Evolutionary conservation across 64 coral and sea anemone species (phyloP), one percentile per base, ranked within the genome.

Genomic region (Catalaphyllia jardinei): DNA sequence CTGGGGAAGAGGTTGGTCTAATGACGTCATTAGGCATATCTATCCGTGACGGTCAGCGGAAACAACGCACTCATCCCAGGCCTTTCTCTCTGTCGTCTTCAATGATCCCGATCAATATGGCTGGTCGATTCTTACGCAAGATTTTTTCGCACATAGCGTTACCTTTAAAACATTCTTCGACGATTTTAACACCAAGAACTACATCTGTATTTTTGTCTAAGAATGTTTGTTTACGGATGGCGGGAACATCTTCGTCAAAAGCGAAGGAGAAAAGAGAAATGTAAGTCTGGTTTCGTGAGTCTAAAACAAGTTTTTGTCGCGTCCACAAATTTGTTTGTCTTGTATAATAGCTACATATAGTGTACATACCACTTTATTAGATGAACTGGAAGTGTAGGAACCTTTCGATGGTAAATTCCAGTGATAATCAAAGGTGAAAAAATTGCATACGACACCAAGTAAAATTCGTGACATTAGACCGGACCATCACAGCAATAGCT

Each of bases 241-340:
- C 81, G 28, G 62, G 81, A 13, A 85, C 60, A 67, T 85, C 81
- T 0, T 49, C 81, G 13, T 85, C 81, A 71, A 85, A 71, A 42
- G 35, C 35, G 62, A 67, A 85, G 33, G 81, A 69, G 63, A 85
- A 85, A 65, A 64, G 38, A 49, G 81, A 85, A 71, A 69, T 64
- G 81, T 85, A 71, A 69, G 81, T 77, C 22, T 25, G 25, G 8
- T 18, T 65, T 65, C 18, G 24, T 65, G 24, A 17, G 18, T 65
- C 1, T 65, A 18, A 27, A 69, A 25, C 25, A 5, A 11, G 2
- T 67, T 24, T 67, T 69, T 69, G 22, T n/a, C 10, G 10, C 22
- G 22, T 28, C 22, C 1, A n/a, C 25, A 28, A 57, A 57, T 57
- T 28, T 69, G 65, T 69, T 69, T n/a, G 65, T 25, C 0, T 27